phyloP scores from a whole-genome alignment of 2,113 vertebrate genomes.

The Abramis brama region DNA sequence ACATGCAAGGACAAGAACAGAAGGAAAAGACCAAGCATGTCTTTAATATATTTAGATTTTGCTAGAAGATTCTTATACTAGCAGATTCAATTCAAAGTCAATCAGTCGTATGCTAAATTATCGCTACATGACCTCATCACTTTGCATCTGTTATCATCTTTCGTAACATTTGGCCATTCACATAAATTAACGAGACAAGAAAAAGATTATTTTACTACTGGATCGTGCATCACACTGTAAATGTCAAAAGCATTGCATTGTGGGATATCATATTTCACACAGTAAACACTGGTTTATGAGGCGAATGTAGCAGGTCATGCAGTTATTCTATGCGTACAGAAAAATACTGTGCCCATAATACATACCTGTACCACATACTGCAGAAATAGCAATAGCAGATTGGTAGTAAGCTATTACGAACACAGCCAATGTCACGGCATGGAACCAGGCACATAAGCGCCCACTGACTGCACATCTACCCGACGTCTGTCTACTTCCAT shows the following conservation, averaged over 20 bases:
- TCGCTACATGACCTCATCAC: background rate
- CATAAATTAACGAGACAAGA: background rate
- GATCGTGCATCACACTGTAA: background rate
- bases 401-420: background rate
- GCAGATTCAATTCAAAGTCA: background rate
- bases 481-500: background rate
- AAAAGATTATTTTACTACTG: background rate
- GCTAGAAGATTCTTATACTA: background rate
- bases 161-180: background rate
- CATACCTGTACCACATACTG: background rate
- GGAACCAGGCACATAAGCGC: background rate
- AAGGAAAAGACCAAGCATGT: background rate
- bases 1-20: too few relatives aligned
- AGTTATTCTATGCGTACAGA: background rate
- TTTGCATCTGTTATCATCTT: background rate
- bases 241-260: background rate
- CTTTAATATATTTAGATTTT: background rate
- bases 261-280: background rate
- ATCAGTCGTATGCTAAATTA: background rate
- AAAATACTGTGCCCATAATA: background rate
- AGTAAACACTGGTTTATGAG: background rate
- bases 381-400: background rate
- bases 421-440: background rate
- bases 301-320: background rate
- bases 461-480: conserved; percentile 9